Percentiles rank a stretch among this genome's conserved stretches.
Evolutionary conservation across 2,888 invertebrate genomes (phyloP).

Genomic region (Ormyrus labotus): DNA sequence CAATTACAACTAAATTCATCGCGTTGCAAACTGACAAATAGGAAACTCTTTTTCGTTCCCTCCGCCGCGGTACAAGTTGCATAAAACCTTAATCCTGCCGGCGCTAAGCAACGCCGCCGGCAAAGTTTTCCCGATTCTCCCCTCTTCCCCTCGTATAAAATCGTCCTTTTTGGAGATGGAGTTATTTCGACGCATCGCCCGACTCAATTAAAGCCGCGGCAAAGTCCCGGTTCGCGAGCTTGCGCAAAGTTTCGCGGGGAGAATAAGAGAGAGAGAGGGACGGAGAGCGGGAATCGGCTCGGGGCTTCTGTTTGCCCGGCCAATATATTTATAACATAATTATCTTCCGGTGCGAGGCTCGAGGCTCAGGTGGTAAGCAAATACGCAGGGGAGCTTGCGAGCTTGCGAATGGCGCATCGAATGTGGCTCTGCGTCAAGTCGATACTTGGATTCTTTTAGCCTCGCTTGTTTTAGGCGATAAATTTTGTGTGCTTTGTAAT

Average conservation of each 20-base stretch:
- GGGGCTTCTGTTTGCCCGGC: slow-evolving; percentile 19
- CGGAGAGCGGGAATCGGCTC: background rate
- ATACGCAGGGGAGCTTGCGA: background rate
- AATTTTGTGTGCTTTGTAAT: too few species aligned
- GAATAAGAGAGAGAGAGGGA: too few species aligned
- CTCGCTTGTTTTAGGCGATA: background rate
- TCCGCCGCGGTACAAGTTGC: background rate
- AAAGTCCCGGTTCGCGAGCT: background rate
- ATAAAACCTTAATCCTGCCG: background rate
- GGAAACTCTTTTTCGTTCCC: too few species aligned
- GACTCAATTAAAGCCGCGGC: slow-evolving; percentile 32
- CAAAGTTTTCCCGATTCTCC: slow-evolving; percentile 27
- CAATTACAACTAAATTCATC: too few species aligned
- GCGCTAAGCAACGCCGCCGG: too few species aligned
- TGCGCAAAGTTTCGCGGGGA: slow-evolving; percentile 17
- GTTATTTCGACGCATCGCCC: slow-evolving; percentile 36
- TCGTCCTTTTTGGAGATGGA: slow-evolving; percentile 14
- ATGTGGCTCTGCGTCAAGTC: background rate
- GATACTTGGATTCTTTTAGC: background rate
- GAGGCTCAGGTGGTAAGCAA: background rate
- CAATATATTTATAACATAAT: slow-evolving; percentile 42
- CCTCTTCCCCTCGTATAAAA: slow-evolving; percentile 8
- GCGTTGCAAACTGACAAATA: too few species aligned
- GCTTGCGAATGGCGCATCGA: background rate
- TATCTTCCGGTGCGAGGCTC: background rate